Conservation (phyloP, 2,113 vertebrate species). For the Ailurus styani region DNA sequence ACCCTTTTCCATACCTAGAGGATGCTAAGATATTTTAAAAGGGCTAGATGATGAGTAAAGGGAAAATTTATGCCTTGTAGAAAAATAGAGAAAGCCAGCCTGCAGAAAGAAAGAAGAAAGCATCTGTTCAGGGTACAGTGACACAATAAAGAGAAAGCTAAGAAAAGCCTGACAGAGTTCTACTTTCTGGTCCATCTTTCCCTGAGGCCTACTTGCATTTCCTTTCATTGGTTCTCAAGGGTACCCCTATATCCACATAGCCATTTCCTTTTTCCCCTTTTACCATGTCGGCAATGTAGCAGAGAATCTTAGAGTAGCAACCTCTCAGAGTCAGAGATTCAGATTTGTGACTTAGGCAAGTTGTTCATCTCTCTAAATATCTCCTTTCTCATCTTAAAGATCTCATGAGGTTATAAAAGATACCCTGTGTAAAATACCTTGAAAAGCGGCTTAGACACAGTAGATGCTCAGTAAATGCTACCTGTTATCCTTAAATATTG, state of each 20-base stretch:
- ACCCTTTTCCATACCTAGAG: not conserved
- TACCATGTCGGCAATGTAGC: not conserved
- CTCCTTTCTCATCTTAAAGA: not conserved
- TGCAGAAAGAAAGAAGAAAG: not conserved
- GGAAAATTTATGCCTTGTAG: not conserved
- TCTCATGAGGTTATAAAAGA: not conserved
- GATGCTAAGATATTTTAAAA: not conserved
- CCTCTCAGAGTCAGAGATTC: not conserved
- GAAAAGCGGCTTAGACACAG: not conserved
- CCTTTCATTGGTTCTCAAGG: not conserved
- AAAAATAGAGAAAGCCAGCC: not conserved
- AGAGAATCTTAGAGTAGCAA: not conserved
- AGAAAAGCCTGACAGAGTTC: not conserved
- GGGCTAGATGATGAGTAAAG: not conserved
- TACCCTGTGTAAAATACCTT: not conserved
- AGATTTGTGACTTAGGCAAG: not conserved
- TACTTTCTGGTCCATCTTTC: not conserved
- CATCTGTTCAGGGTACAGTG: not conserved
- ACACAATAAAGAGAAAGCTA: not conserved
- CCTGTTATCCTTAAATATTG: not conserved
- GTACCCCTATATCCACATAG: not conserved
- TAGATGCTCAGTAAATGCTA: not conserved
- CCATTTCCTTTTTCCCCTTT: not conserved
- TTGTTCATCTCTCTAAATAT: not conserved
- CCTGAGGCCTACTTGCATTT: not conserved